Evolutionary conservation across 2,113 vertebrate genomes (phyloP), one percentile per base, ranked within the genome.

Genomic region (Hystrix brachyura): DNA sequence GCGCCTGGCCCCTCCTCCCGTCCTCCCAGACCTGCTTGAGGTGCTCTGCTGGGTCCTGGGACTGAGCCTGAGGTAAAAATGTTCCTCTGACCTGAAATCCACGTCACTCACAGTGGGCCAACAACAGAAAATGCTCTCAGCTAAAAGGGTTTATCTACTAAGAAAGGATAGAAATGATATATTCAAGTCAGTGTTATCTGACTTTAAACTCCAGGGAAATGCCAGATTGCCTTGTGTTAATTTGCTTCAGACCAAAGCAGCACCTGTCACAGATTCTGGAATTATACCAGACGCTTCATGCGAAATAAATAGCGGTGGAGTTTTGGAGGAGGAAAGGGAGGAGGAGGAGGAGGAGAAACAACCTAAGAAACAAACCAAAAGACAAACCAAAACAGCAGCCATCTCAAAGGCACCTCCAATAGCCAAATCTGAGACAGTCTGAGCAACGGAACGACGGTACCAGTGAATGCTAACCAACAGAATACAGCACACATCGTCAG

Each of bases 21-120:
- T 2, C 32, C 34, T 13, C 14, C 7, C 0, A 3, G 9, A 25
- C 13, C 3, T 0, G 0, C 21, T 12, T 1, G 48, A 57, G 38
- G 10, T 7, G 15, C 13, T 1, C 51, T 0, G 0, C 13, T 8
- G 3, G 51, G 3, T 6, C 57, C 71, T 5, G 25, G 7, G 23
- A 59, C 59, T 2, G 25, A 14, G 14, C 9, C 13, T 5, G 3
- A 57, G 9, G 12, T 38, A 60, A 27, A n/a, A 34, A 18, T 32
- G 23, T 46, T 5, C 71, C n/a, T 79, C 59, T 18, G 18, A 32
- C 64, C 55, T 79, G 8, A 25, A 62, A 71, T 71, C 46, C 29
- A 5, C 29, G 34, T 48, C 21, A 29, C 27, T 55, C 71, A 11
- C 48, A 55, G 64, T 13, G 14, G 46, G 21, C 13, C 15, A 55